phyloP scores from a whole-genome alignment of 2,888 invertebrate species.

The Cordilura impudica region DNA sequence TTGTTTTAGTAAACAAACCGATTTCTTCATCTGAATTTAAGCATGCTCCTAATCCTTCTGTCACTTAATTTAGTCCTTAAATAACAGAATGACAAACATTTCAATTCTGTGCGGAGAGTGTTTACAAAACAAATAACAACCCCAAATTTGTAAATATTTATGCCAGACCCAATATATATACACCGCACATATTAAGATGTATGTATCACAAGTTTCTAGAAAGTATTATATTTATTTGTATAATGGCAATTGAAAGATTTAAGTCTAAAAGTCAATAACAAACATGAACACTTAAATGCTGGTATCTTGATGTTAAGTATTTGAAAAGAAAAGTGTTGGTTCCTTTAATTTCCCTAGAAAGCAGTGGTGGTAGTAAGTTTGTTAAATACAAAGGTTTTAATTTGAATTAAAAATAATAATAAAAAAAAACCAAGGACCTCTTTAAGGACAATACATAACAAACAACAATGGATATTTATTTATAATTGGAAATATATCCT shows the following conservation, averaged over 20 bases:
- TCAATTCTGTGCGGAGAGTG: not conserved
- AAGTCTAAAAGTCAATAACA: not conserved
- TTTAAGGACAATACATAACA: no score
- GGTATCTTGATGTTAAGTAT: not conserved
- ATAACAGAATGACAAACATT: no score
- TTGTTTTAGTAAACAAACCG: no score
- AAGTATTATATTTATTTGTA: not conserved
- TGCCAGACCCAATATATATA: no score
- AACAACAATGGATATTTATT: not conserved
- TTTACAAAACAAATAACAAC: not conserved
- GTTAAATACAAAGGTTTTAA: no score
- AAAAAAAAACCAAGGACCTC: not conserved
- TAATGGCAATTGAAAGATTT: not conserved
- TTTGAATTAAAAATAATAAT: not conserved
- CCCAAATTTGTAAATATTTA: not conserved
- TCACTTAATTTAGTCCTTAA: no score
- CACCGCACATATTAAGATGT: not conserved
- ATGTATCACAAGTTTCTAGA: no score
- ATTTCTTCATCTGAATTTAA: no score
- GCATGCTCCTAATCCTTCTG: no score
- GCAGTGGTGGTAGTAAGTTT: not conserved
- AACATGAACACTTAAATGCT: not conserved
- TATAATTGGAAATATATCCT: not conserved
- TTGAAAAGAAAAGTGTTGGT: not conserved
- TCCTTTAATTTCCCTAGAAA: not conserved